Conservation (phyloP, 2,888 invertebrate species). For the Ecliptopera silaceata region DNA sequence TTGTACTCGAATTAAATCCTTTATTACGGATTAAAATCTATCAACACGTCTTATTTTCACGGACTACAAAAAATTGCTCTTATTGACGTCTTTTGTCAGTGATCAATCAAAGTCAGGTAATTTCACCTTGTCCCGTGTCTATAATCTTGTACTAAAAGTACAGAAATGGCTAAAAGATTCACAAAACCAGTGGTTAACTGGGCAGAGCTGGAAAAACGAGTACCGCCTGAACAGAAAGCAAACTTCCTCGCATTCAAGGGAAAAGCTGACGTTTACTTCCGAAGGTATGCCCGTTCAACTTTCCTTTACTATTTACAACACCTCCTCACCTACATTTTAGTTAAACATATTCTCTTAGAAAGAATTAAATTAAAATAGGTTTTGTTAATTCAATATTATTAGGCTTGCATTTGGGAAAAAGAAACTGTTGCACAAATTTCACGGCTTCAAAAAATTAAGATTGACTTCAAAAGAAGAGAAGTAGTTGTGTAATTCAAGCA, state of each 20-base stretch:
- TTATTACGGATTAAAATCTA: too few species aligned
- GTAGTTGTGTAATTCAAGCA: neutral
- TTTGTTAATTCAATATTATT: too few species aligned
- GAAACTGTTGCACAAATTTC: too few species aligned
- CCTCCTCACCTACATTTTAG: slow-evolving; percentile 12
- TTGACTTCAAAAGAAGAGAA: neutral
- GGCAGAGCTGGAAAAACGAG: slow-evolving; percentile 59
- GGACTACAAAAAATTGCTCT: neutral
- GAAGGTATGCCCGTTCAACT: slow-evolving; percentile 45
- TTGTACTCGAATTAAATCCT: too few species aligned
- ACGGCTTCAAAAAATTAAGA: too few species aligned
- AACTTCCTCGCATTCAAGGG: slow-evolving; percentile 65
- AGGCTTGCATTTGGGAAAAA: too few species aligned
- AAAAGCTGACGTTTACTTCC: slow-evolving; percentile 63
- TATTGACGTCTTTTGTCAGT: neutral
- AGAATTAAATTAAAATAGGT: neutral
- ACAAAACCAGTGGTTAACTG: slow-evolving; percentile 61
- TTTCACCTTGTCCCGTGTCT: neutral
- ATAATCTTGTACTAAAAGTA: slow-evolving; percentile 4
- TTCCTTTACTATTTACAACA: slow-evolving; percentile 22
- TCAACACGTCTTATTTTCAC: too few species aligned
- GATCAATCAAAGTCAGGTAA: neutral
- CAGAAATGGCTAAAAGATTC: slow-evolving; percentile 62
- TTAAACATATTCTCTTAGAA: neutral
- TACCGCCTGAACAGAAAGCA: slow-evolving; percentile 56